phyloP scores from a whole-genome alignment of 2,113 vertebrate species.

The Melanocharis versteri region DNA sequence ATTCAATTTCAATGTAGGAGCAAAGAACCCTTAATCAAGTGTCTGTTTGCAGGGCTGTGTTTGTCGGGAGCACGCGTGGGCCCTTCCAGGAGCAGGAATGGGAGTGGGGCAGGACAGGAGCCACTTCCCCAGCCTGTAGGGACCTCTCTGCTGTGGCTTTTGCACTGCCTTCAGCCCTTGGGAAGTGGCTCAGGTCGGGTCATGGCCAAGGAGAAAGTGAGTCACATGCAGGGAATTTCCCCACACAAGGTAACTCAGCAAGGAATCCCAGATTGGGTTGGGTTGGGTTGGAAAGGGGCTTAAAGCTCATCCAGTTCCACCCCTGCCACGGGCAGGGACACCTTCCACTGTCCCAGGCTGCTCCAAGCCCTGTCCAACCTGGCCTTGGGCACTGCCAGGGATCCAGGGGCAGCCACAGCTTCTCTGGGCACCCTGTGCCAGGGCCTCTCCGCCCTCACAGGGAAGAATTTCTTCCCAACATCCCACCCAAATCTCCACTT shows the following conservation, averaged over 20 bases:
- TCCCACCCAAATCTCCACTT: background rate
- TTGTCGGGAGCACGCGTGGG: accelerated
- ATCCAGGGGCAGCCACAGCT: background rate
- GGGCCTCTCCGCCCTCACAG: background rate
- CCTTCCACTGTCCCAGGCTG: accelerated
- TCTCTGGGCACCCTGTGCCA: background rate
- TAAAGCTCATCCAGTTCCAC: background rate
- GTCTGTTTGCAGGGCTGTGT: background rate
- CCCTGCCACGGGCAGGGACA: background rate
- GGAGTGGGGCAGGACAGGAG: background rate
- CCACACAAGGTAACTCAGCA: background rate
- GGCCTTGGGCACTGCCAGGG: accelerated
- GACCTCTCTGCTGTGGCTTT: background rate
- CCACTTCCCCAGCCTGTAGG: accelerated
- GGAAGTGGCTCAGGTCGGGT: background rate
- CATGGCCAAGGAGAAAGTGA: background rate
- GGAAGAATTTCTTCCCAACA: background rate
- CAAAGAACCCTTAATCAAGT: background rate
- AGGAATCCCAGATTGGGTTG: accelerated
- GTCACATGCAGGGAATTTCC: background rate
- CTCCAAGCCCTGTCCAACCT: accelerated
- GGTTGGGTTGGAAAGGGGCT: background rate
- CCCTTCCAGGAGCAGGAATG: background rate
- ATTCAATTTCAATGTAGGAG: background rate
- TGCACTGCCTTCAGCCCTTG: background rate